Evolutionary conservation across 2,888 invertebrate species (phyloP), one percentile per base, ranked within the genome.

Genomic region (Microctonus hyperodae): DNA sequence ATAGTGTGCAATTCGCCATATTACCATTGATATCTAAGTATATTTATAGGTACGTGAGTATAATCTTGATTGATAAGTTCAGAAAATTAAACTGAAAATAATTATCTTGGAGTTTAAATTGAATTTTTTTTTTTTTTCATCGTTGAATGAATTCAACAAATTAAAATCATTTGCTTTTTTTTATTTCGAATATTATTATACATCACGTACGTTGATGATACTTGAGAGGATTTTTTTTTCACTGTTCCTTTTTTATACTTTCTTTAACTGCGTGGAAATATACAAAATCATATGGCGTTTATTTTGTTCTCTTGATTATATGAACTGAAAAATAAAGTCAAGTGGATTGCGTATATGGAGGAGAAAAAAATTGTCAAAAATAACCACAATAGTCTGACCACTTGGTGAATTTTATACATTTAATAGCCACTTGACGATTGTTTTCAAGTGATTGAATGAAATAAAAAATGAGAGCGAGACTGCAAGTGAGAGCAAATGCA

Each of bases 341-440:
- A 65, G 68, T 40, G 44, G 40, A 56, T 23, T 25, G 37, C n/a
- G n/a, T n/a, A n/a, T n/a, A n/a, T n/a, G n/a, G n/a, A n/a, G n/a
- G n/a, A n/a, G 48, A 40, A 40, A 62, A 60, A 48, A 65, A 69
- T 71, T 71, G 56, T 65, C 69, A 72, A 67, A n/a, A 70, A 44
- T 44, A 69, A 62, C 67, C 50, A 67, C 67, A 63, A 67, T 67
- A 62, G 53, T 37, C 31, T 22, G n/a, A 55, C 55, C n/a, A 33
- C 33, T 65, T 40, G 65, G 66, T 69, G 66, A 75, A 70, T 75
- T 77, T 76, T 77, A 78, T 79, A 78, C 78, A 77, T 78, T 79
- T 74, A n/a, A 75, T 75, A 72, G 76, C 74, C 76, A 74, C 74
- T 75, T 73, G 72, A 74, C 75, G 76, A 79, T 79, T 78, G 78